Conservation (phyloP, 2,888 invertebrate genomes). For the Boloria selene region DNA sequence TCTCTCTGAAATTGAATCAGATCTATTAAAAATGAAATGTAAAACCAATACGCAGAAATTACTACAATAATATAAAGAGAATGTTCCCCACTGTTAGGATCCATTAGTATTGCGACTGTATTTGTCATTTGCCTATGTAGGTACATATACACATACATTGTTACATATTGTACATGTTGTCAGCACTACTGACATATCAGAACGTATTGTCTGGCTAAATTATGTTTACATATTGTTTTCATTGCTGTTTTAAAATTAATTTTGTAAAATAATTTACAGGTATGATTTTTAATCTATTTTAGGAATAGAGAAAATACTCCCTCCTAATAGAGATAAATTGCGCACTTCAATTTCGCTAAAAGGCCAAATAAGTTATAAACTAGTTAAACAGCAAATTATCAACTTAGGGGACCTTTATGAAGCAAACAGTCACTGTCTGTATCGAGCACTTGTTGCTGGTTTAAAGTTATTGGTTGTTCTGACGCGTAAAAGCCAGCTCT, state of each 20-base stretch:
- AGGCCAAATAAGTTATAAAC: too few relatives aligned
- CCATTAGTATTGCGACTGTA: conserved; percentile 1
- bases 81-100: background rate
- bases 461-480: conserved; percentile 2
- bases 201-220: background rate
- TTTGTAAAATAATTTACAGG: background rate
- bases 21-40: too few relatives aligned
- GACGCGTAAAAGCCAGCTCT: background rate
- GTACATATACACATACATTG: background rate
- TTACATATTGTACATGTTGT: background rate
- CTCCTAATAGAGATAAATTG: too few relatives aligned
- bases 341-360: too few relatives aligned
- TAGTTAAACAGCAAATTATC: too few relatives aligned
- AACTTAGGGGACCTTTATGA: background rate
- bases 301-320: too few relatives aligned
- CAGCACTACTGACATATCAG: background rate
- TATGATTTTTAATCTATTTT: too few relatives aligned
- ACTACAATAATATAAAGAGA: background rate
- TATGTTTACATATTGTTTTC: background rate
- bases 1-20: too few relatives aligned
- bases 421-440: background rate
- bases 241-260: background rate
- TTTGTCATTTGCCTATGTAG: too few relatives aligned
- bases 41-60: too few relatives aligned
- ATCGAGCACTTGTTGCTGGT: conserved; percentile 7